Evolutionary conservation across 2,797 vertebrate species (phyloP).

Genomic region (Threskiornis aethiopicus): DNA sequence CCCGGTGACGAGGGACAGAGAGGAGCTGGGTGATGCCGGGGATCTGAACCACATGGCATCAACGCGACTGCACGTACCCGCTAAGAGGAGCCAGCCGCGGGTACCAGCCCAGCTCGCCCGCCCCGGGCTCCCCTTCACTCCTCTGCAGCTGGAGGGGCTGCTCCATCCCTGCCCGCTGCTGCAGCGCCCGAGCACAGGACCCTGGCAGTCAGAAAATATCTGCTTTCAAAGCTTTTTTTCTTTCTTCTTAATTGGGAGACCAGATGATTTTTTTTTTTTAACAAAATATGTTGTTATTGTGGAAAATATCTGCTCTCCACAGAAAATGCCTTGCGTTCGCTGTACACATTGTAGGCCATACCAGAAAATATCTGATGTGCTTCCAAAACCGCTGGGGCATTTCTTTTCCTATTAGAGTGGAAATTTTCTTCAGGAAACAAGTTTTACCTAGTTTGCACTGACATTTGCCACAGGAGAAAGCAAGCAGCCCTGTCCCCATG

Average conservation of each 20-base stretch:
- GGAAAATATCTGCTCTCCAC: slow-evolving; percentile 35
- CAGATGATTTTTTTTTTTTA: neutral
- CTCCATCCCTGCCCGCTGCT: neutral
- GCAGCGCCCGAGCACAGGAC: neutral
- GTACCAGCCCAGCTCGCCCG: neutral
- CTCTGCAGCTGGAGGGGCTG: neutral
- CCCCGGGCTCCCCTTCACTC: rapidly evolving
- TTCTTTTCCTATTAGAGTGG: slow-evolving; percentile 1
- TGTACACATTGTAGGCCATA: neutral
- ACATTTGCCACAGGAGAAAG: neutral
- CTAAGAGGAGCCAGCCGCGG: neutral
- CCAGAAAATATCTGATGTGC: slow-evolving; percentile 34
- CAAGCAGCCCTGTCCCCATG: neutral
- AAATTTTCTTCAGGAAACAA: slow-evolving; percentile 26
- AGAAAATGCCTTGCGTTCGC: neutral
- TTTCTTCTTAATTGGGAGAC: neutral
- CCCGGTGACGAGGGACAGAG: neutral
- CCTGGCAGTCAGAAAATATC: neutral
- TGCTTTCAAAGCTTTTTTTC: neutral
- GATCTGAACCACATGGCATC: neutral
- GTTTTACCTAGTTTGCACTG: slow-evolving; percentile 32
- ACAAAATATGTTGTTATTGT: slow-evolving; percentile 2
- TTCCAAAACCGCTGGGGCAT: neutral
- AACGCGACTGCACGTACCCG: rapidly evolving
- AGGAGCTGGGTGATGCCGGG: neutral